Percentiles rank a stretch among this genome's conserved stretches.
Evolutionary conservation across 2,113 vertebrate species (phyloP).

Genomic region (Galemys pyrenaicus): DNA sequence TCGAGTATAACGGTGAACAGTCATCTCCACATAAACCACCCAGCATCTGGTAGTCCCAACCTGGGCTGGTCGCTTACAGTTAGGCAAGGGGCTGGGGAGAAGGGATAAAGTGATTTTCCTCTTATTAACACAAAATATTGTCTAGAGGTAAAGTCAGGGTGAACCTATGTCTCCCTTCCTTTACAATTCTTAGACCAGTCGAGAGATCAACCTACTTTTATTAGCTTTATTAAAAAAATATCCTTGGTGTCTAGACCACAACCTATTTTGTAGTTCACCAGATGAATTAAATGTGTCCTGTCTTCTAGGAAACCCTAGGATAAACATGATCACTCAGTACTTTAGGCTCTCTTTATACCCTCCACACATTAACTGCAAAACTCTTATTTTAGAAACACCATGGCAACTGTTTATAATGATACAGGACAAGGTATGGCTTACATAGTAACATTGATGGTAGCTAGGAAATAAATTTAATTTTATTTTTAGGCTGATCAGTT

Average conservation of each 20-base stretch:
- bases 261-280: conserved; percentile 17
- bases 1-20: conserved; percentile 59
- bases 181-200: conserved; percentile 35
- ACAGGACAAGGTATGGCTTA: conserved; percentile 63
- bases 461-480: conserved; percentile 66
- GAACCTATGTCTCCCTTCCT: neutral
- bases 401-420: conserved; percentile 40
- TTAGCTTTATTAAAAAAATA: neutral
- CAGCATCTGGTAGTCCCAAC: neutral
- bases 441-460: conserved; percentile 64
- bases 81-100: conserved; percentile 32
- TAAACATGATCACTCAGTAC: conserved; percentile 20
- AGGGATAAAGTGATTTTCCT: conserved; percentile 13
- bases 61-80: neutral
- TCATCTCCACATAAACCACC: conserved; percentile 12
- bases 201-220: neutral
- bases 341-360: neutral
- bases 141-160: conserved; percentile 40
- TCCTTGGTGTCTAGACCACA: conserved; percentile 29
- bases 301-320: conserved; percentile 16
- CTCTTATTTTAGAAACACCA: conserved; percentile 52
- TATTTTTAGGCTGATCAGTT: conserved; percentile 69
- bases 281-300: neutral
- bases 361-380: conserved; percentile 38
- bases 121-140: conserved; percentile 27